Evolutionary conservation across 2,888 invertebrate species (phyloP).

Genomic region (Meteorus colon): DNA sequence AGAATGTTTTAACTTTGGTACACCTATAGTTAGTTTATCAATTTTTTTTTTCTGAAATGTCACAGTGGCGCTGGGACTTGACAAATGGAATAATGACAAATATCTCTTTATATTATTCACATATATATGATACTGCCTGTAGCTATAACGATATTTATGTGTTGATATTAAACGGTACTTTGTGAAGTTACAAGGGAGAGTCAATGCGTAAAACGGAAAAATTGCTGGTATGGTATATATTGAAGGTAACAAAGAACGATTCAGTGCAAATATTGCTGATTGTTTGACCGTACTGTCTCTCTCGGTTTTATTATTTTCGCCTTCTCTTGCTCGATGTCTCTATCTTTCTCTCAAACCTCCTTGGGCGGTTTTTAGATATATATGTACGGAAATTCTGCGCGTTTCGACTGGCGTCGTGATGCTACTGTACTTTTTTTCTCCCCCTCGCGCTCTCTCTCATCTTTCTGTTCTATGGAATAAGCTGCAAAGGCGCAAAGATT

Average conservation of each 20-base stretch:
- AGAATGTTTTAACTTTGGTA: background rate
- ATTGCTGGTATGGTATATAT: constrained; percentile 4
- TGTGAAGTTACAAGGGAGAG: constrained; percentile 11
- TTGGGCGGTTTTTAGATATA: constrained; percentile 1
- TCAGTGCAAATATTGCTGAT: constrained; percentile 46
- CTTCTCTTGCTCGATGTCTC: background rate
- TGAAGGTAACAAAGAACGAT: constrained; percentile 40
- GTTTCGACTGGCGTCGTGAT: constrained; percentile 24
- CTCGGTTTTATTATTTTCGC: background rate
- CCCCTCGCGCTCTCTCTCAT: background rate
- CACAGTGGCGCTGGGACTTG: too few species aligned
- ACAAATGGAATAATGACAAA: background rate
- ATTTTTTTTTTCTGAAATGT: too few species aligned
- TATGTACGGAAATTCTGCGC: constrained; percentile 31
- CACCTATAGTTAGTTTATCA: too few species aligned
- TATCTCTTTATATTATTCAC: background rate
- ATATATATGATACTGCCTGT: constrained; percentile 1
- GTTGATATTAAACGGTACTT: constrained; percentile 16
- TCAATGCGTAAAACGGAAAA: constrained; percentile 15
- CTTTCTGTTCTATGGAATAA: constrained; percentile 7
- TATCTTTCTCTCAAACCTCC: constrained; percentile 10
- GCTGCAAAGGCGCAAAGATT: constrained; percentile 37
- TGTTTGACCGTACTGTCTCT: constrained; percentile 40
- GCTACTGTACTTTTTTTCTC: constrained; percentile 31
- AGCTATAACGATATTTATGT: constrained; percentile 36